These are phyloP conservation scores for Palythoa caribaeorum DNA, from an alignment of 92 coral and sea anemone genomes.

Conservation along the genomic window DNA sequence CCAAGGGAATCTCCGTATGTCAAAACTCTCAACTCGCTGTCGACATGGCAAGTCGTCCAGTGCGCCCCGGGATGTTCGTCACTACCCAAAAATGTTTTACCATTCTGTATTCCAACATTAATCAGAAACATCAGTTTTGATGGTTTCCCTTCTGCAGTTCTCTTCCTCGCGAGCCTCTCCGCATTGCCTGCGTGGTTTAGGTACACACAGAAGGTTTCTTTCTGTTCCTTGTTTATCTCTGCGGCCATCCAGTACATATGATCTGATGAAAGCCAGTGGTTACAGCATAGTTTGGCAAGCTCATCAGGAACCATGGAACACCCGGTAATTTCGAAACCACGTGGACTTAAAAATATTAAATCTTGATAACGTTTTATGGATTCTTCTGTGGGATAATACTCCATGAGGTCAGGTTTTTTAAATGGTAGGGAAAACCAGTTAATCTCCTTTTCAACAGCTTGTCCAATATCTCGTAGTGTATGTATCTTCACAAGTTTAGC, in stretches of 20 bases:
- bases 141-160: conserved; percentile 8
- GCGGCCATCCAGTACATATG: conserved; percentile 35
- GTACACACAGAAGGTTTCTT: conserved; percentile 18
- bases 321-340: background rate
- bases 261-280: conserved; percentile 49
- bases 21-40: background rate
- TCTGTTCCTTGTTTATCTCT: conserved; percentile 11
- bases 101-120: background rate
- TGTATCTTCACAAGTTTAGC: background rate
- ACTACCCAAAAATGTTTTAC: conserved; percentile 25
- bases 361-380: background rate
- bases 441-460: conserved; percentile 49
- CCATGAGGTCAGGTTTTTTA: background rate
- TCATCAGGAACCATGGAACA: conserved; percentile 26
- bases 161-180: background rate
- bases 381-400: background rate
- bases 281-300: conserved; percentile 38
- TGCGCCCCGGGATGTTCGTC: conserved; percentile 21
- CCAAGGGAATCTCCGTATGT: conserved; percentile 46
- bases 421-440: conserved; percentile 23
- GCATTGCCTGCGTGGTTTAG: conserved; percentile 1
- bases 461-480: background rate
- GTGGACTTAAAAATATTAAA: conserved; percentile 5
- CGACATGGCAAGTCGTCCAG: conserved; percentile 42
- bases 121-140: background rate